phyloP scores from a whole-genome alignment of 2,888 invertebrate genomes.

The Seira sanloemensis region DNA sequence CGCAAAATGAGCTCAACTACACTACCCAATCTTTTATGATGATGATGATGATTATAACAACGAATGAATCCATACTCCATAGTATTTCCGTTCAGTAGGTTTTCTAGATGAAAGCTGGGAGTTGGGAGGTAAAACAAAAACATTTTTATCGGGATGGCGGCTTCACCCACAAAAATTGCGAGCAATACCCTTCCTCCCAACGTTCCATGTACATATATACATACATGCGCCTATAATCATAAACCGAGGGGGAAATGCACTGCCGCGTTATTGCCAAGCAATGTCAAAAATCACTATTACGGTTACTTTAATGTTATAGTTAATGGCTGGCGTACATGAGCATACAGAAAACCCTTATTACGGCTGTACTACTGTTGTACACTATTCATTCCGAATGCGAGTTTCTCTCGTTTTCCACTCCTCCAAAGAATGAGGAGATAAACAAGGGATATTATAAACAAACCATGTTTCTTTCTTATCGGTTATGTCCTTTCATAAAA shows the following conservation, averaged over 20 bases:
- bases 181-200: too few species aligned
- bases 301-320: not conserved
- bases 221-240: too few species aligned
- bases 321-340: not conserved
- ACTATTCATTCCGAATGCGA: not conserved
- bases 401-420: not conserved
- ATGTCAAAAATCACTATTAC: not conserved
- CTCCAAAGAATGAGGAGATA: not conserved
- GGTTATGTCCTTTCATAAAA: not conserved
- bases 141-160: too few species aligned
- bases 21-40: constrained; percentile 28
- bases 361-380: not conserved
- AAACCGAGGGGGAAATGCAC: too few species aligned
- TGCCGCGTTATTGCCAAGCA: not conserved
- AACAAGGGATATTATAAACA: not conserved
- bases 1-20: too few species aligned
- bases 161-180: too few species aligned
- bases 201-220: too few species aligned
- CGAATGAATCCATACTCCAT: too few species aligned
- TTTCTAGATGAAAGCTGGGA: too few species aligned
- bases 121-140: too few species aligned
- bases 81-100: too few species aligned
- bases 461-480: not conserved
- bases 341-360: not conserved
- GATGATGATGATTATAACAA: too few species aligned